A percentile compares a stretch with the other conserved stretches of the same genome.
Evolutionary conservation across 2,888 invertebrate species (phyloP).

Genomic region (Drosophila melanosoma): DNA sequence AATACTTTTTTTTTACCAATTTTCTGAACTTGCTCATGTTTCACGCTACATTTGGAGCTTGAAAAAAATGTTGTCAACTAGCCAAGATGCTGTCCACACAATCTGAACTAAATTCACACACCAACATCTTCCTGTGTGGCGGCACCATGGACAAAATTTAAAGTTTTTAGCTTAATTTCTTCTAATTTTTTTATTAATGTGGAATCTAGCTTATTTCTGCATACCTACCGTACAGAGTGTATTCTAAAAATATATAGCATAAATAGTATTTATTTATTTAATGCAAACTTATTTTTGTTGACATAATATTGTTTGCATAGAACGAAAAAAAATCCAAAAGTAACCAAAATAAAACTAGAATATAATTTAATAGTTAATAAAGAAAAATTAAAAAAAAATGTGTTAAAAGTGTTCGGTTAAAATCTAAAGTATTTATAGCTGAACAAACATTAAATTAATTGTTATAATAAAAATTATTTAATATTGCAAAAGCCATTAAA

Average conservation of each 20-base stretch:
- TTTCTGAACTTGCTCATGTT: constrained; percentile 45
- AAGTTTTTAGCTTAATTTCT: neutral
- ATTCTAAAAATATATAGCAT: neutral
- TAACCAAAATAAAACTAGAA: neutral
- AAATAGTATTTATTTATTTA: neutral
- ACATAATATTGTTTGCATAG: neutral
- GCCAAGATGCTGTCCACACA: constrained; percentile 30
- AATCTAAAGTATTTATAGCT: neutral
- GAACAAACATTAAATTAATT: neutral
- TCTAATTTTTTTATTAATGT: neutral
- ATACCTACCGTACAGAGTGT: neutral
- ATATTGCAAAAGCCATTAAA: neutral
- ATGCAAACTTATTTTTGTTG: neutral
- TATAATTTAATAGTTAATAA: neutral
- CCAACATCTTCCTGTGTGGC: neutral
- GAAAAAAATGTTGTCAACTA: constrained; percentile 57
- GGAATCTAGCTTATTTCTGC: neutral
- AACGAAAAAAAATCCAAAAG: rapidly evolving
- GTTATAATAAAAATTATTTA: neutral
- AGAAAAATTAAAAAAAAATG: neutral
- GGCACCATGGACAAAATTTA: constrained; percentile 7
- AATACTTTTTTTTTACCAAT: constrained; percentile 1
- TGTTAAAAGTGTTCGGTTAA: neutral
- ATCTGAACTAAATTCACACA: constrained; percentile 5
- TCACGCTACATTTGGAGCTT: constrained; percentile 61